phyloP scores from a whole-genome alignment of 2,797 vertebrate genomes.

The Heterohyrax brucei region DNA sequence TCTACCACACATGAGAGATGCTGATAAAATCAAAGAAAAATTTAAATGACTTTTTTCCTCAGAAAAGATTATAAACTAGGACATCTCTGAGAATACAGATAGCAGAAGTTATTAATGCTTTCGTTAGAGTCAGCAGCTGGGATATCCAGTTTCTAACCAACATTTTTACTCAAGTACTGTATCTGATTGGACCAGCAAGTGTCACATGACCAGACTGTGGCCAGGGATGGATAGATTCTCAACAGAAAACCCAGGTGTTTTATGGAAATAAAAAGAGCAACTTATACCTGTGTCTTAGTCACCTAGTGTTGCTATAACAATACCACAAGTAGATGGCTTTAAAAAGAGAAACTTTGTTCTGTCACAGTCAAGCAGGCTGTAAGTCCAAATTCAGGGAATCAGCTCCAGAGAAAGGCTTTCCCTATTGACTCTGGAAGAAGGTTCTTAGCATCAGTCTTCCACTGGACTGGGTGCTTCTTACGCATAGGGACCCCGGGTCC shows the following conservation, averaged over 20 bases:
- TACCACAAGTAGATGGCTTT: too few species aligned
- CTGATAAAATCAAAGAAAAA: background rate
- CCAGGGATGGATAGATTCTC: background rate
- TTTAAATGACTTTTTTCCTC: background rate
- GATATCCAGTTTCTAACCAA: background rate
- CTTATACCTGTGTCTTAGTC: too few species aligned
- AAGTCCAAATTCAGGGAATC: too few species aligned
- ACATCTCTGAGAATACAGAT: background rate
- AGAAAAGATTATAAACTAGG: background rate
- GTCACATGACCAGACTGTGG: background rate
- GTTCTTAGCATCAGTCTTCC: too few species aligned
- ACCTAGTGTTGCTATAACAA: too few species aligned
- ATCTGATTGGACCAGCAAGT: background rate
- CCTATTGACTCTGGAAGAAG: too few species aligned
- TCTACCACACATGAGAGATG: background rate
- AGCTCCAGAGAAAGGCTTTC: too few species aligned
- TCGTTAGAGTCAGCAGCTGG: background rate
- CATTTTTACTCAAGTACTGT: background rate
- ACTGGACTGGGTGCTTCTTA: too few species aligned
- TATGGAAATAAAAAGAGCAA: background rate
- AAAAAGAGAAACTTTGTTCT: too few species aligned
- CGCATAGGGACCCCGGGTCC: too few species aligned
- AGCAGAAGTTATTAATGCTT: background rate
- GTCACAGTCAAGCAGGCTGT: too few species aligned
- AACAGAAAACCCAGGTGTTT: background rate